These are phyloP conservation scores for Epinotia bilunana DNA, from an alignment of 2,888 invertebrate genomes.

Conservation along the genomic window DNA sequence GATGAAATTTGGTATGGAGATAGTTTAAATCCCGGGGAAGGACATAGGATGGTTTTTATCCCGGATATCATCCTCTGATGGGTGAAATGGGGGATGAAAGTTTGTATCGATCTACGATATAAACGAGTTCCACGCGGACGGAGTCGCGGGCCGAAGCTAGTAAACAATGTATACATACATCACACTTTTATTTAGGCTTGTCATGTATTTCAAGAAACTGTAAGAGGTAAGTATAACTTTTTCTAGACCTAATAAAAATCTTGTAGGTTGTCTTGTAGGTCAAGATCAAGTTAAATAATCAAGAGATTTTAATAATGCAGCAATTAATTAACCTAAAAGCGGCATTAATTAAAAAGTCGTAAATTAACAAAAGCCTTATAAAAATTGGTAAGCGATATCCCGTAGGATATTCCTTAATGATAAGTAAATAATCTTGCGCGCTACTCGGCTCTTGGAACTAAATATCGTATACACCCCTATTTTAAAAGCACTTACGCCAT, in stretches of 20 bases:
- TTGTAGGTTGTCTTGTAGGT: too few species aligned
- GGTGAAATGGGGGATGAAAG: too few species aligned
- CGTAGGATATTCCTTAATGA: constrained; percentile 29
- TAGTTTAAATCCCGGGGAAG: too few species aligned
- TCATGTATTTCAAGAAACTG: background rate
- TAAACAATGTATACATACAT: too few species aligned
- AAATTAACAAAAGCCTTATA: constrained; percentile 31
- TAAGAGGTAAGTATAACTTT: background rate
- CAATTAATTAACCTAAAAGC: constrained; percentile 21
- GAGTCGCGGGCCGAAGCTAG: too few species aligned
- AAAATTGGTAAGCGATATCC: constrained; percentile 25
- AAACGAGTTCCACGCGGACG: too few species aligned
- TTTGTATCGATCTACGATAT: too few species aligned
- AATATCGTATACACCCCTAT: background rate
- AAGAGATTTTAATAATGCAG: constrained; percentile 4
- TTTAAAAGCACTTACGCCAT: background rate
- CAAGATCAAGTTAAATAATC: background rate
- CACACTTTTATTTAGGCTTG: background rate
- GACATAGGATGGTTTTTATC: too few species aligned
- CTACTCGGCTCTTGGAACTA: background rate
- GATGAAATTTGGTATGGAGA: too few species aligned
- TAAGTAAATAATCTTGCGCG: constrained; percentile 37
- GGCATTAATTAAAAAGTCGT: constrained; percentile 30
- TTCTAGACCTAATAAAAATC: background rate
- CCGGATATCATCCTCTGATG: too few species aligned